A percentile compares a stretch with the other conserved stretches of the same genome.
phyloP scores from a whole-genome alignment of 2,113 vertebrate genomes.

The Emydocephalus ijimae region DNA sequence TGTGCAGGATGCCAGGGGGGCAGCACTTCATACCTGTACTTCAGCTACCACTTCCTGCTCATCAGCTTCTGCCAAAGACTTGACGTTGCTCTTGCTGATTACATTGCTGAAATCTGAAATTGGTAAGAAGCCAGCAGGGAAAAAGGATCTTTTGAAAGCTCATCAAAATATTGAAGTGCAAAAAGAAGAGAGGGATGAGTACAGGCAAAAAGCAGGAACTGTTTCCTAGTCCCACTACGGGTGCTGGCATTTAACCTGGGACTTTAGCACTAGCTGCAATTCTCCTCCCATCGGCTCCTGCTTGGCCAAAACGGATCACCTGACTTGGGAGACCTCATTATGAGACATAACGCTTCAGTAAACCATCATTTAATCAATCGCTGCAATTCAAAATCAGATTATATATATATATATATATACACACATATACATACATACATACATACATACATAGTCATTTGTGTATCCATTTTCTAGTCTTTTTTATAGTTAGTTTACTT shows the following conservation, averaged over 20 bases:
- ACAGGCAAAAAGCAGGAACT: neutral
- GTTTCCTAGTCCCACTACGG: neutral
- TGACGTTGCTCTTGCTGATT: slow-evolving; percentile 94
- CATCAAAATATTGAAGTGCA: accelerated
- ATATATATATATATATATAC: too few relatives aligned
- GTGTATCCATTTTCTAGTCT: neutral
- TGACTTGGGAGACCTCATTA: neutral
- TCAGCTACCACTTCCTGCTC: slow-evolving; percentile 95
- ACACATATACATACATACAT: too few relatives aligned
- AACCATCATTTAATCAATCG: neutral
- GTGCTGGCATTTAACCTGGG: neutral
- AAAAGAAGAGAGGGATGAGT: neutral
- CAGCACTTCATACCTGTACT: slow-evolving; percentile 81
- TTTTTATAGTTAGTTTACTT: neutral
- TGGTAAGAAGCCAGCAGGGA: neutral
- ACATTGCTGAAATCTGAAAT: slow-evolving; percentile 92
- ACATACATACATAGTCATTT: neutral
- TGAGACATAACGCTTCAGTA: neutral
- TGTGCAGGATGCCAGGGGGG: neutral
- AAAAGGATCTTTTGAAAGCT: accelerated
- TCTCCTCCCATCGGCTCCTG: neutral
- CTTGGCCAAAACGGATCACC: neutral
- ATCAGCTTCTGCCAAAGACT: slow-evolving; percentile 89
- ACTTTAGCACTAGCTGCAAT: neutral
- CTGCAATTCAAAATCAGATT: neutral